A percentile compares a stretch with the other conserved stretches of the same genome.
Evolutionary conservation across 2,797 vertebrate genomes (phyloP).

Genomic region (Taenioides sp.): DNA sequence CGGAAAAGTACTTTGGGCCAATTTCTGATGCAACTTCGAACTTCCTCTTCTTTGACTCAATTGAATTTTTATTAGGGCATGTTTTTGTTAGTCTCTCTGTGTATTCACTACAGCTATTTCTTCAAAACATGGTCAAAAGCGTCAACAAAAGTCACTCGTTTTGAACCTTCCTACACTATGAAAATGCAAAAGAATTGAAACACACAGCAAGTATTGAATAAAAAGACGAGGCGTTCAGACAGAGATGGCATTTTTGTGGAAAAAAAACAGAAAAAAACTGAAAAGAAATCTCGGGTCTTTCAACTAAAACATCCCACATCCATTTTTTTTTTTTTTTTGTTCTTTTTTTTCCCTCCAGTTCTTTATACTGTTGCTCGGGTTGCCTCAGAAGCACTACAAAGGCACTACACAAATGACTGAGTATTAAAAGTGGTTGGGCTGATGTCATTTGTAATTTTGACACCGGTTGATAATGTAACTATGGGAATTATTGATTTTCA

Average conservation of each 20-base stretch:
- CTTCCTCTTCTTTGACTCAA: conserved; percentile 6
- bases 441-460: neutral
- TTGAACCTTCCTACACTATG: conserved; percentile 4
- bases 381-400: neutral
- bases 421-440: neutral
- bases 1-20: conserved; percentile 8
- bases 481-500: neutral
- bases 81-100: neutral
- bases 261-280: neutral
- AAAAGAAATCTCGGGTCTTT: conserved; percentile 8
- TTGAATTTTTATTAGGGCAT: conserved; percentile 1
- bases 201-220: conserved; percentile 15
- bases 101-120: neutral
- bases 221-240: conserved; percentile 5
- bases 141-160: conserved; percentile 12
- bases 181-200: conserved; percentile 18
- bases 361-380: neutral
- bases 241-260: conserved; percentile 4
- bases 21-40: conserved; percentile 12
- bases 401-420: neutral
- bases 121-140: conserved; percentile 5
- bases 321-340: conserved; percentile 1
- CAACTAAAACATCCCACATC: neutral
- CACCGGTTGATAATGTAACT: neutral
- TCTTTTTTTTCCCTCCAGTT: neutral